Percentiles rank a stretch among this genome's conserved stretches.
Conservation (phyloP, 2,888 invertebrate genomes). For the Chrysotoxum bicinctum region DNA sequence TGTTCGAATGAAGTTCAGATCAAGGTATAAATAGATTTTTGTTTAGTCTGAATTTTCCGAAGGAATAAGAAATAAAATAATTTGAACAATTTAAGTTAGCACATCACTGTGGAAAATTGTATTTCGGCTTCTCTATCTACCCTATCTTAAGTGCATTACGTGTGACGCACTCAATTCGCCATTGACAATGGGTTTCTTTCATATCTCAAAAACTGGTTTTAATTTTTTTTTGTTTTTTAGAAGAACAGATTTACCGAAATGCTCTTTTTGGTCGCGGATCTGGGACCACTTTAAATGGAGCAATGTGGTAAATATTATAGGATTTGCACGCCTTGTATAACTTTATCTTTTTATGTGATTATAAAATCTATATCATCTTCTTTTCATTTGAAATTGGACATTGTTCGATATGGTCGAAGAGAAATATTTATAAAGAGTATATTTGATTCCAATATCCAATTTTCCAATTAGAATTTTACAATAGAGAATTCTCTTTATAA, state of each 20-base stretch:
- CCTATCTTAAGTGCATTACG: conserved; percentile 12
- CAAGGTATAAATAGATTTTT: too few species aligned
- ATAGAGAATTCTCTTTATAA: neutral
- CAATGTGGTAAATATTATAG: neutral
- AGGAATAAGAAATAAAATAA: neutral
- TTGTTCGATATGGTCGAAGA: neutral
- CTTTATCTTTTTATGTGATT: neutral
- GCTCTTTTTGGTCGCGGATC: neutral
- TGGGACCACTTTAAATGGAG: neutral
- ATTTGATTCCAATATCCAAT: too few species aligned
- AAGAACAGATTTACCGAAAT: neutral
- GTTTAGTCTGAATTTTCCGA: too few species aligned
- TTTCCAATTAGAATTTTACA: neutral
- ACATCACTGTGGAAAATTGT: neutral
- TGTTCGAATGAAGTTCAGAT: too few species aligned
- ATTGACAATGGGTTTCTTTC: neutral
- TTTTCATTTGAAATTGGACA: neutral
- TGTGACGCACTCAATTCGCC: neutral
- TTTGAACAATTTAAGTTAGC: neutral
- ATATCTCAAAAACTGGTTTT: neutral
- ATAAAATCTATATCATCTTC: neutral
- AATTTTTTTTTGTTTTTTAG: neutral
- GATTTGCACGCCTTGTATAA: neutral
- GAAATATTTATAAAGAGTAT: neutral
- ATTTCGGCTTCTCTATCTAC: neutral